Base-by-base conservation (phyloP, 2,888 invertebrate species). In the Agonopterix alstromeriana region DNA sequence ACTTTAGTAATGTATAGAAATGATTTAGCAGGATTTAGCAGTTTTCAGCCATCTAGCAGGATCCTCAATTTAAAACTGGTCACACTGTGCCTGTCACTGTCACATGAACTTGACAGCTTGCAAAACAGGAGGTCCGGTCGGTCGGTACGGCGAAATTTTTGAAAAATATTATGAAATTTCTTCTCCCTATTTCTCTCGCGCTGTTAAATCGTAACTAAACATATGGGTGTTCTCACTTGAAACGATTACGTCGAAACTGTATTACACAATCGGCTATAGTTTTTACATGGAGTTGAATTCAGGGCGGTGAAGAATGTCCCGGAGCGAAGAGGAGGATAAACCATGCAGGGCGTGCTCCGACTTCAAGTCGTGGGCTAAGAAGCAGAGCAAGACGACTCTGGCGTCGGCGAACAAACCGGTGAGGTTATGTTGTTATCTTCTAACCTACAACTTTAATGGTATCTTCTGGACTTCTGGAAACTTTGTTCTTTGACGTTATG, bases 291-390 rank as follows among this genome's bases (percentile, higher is more conserved):
- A 43, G 36, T 42, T 45, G 9, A 35, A 8, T 12, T 44, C 43
- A 5, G 38, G 38, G 27, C 1, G 48, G 42, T 47, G 51, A 55
- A 68, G 58, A 54, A 87, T 87, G 85, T 75, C 82, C 52, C 67
- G 67, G 46, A 54, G 64, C 48, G 79, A 82, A 10, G 86, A 88
- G 51, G 88, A 46, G 27, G 47, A 88, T 40, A 85, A 85, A 54
- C 92, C 92, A 27, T 94, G 94, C 60, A 90, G 93, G 60, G 91
- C 93, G 0, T 94, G 94, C 66, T 91, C 91, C 8, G 94, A 94
- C 72, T 94, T 94, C 60, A 93, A 92, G 68, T 89, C 91, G 5
- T 94, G 94, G 94, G 90, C 93, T 0, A 93, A 92, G 63, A 81
- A 86, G 54, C 93, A 93, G 63, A 90, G 67, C 50, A 79, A 78